Percentiles rank a stretch among this genome's conserved stretches.
phyloP scores from a whole-genome alignment of 2,888 invertebrate genomes.

The Entomobrya proxima region DNA sequence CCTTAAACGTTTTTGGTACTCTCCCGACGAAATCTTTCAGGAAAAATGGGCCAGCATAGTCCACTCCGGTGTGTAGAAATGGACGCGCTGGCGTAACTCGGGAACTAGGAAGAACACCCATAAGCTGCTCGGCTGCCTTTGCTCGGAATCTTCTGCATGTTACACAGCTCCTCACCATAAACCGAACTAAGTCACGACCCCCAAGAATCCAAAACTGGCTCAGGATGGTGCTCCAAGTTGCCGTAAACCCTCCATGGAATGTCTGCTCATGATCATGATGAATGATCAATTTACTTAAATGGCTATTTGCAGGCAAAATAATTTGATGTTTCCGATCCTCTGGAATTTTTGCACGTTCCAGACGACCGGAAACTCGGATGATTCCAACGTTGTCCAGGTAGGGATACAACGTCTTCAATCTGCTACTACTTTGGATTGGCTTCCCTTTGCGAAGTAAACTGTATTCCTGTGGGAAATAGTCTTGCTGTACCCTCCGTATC shows the following conservation, averaged over 20 bases:
- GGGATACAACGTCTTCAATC: background rate
- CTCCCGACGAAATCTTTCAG: slow-evolving; percentile 64
- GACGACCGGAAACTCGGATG: background rate
- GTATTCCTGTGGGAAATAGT: background rate
- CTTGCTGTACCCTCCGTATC: background rate
- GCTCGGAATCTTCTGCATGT: slow-evolving; percentile 52
- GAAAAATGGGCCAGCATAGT: slow-evolving; percentile 65
- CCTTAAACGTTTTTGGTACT: slow-evolving; percentile 68
- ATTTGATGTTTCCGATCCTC: background rate
- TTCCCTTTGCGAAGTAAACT: background rate
- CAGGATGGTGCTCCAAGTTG: background rate
- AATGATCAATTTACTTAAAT: background rate
- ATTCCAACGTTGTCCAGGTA: background rate
- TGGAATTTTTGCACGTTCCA: background rate
- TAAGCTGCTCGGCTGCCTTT: slow-evolving; percentile 69
- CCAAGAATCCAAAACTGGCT: slow-evolving; percentile 24
- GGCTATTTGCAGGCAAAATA: background rate
- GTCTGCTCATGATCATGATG: background rate
- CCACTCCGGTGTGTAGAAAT: slow-evolving; percentile 72
- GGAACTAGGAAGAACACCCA: slow-evolving; percentile 75
- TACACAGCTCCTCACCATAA: slow-evolving; percentile 48
- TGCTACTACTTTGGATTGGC: background rate
- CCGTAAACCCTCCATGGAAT: background rate
- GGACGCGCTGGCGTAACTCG: slow-evolving; percentile 71
- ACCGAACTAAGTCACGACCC: slow-evolving; percentile 16